Conservation (phyloP, 2,113 vertebrate genomes). For the Sterna hirundo region DNA sequence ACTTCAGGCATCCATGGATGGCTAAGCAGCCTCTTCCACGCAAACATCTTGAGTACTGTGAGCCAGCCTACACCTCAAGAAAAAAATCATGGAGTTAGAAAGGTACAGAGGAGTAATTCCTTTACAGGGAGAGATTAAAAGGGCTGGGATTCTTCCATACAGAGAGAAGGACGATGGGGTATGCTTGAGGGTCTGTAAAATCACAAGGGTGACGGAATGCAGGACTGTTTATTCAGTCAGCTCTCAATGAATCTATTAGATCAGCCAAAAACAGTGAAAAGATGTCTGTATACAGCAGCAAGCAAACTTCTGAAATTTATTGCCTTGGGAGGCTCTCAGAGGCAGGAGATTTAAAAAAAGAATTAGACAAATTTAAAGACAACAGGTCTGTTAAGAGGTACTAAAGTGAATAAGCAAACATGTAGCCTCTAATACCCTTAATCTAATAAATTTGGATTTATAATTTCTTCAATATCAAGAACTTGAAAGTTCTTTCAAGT, state of each 20-base stretch:
- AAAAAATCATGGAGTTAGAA: neutral
- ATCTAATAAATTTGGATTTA: neutral
- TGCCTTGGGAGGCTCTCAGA: neutral
- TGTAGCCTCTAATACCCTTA: neutral
- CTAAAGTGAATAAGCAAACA: neutral
- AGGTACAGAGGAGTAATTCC: neutral
- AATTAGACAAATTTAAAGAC: neutral
- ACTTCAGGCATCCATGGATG: neutral
- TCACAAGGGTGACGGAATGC: neutral
- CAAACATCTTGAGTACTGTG: neutral
- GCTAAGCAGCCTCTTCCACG: neutral
- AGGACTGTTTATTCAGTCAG: neutral
- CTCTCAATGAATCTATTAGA: neutral
- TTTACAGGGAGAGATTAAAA: neutral
- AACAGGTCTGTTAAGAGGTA: neutral
- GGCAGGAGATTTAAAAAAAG: neutral
- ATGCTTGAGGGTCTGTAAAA: neutral
- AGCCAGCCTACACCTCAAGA: neutral
- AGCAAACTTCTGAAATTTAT: neutral
- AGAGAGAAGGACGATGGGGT: neutral
- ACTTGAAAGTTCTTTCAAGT: neutral
- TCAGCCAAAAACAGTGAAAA: neutral
- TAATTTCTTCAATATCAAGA: neutral
- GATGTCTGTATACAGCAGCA: neutral
- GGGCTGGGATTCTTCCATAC: neutral